These are phyloP conservation scores for Ligdia adustata DNA, from an alignment of 2,888 invertebrate genomes.

Conservation along the genomic window DNA sequence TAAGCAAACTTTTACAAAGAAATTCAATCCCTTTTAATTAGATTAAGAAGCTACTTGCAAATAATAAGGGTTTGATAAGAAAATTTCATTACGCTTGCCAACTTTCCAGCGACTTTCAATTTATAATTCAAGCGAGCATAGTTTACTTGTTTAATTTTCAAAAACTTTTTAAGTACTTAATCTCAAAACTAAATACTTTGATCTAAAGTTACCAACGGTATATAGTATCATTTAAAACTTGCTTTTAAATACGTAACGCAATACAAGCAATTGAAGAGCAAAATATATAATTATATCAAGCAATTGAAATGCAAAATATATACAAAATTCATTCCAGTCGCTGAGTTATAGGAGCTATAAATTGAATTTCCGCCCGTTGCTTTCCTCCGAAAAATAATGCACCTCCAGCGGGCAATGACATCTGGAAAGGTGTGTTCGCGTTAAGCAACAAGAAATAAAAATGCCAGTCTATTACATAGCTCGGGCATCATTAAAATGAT, in stretches of 20 bases:
- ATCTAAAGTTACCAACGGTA: no score
- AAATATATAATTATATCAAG: no score
- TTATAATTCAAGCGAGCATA: conserved; percentile 17
- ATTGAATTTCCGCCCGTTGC: background rate
- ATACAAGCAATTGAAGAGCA: no score
- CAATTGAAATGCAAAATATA: no score
- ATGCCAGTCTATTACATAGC: conserved; percentile 39
- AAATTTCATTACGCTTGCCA: conserved; percentile 28
- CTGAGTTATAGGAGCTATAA: no score
- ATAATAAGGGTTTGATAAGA: conserved; percentile 27
- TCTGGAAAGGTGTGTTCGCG: conserved; percentile 9
- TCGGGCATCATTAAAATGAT: conserved; percentile 47
- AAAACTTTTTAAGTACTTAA: conserved; percentile 2
- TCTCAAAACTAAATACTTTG: conserved; percentile 7
- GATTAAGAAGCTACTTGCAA: conserved; percentile 25
- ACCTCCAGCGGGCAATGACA: conserved; percentile 10
- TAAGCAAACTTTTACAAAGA: conserved; percentile 19
- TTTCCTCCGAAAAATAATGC: background rate
- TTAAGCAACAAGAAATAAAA: conserved; percentile 39
- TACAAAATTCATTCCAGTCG: no score
- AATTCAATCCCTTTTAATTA: conserved; percentile 26
- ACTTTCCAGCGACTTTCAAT: conserved; percentile 27
- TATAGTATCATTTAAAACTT: no score
- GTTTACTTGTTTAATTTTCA: conserved; percentile 14
- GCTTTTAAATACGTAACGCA: no score